These are phyloP conservation scores for Epinotia ramella DNA, from an alignment of 2,888 invertebrate genomes.

Conservation along the genomic window DNA sequence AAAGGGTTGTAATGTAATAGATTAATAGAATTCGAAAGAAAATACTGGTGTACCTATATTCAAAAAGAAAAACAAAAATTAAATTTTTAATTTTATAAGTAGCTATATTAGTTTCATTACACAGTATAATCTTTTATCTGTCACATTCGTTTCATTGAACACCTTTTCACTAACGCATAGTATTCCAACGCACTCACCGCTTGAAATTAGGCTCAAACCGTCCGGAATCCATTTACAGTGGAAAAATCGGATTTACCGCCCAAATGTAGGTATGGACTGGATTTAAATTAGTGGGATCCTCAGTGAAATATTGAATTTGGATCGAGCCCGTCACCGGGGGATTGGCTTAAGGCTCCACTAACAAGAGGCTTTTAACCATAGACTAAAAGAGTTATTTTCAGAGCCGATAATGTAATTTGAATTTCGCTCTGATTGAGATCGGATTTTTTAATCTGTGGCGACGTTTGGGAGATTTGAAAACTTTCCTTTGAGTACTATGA, in stretches of 20 bases:
- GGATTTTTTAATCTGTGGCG: conserved; percentile 9
- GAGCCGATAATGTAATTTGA: conserved; percentile 19
- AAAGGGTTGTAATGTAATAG: too few species aligned
- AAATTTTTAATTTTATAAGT: too few species aligned
- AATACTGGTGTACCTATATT: too few species aligned
- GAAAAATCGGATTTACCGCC: conserved; percentile 49
- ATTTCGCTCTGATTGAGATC: conserved; percentile 13
- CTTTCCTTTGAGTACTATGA: neutral
- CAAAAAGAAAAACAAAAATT: too few species aligned
- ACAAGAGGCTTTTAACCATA: conserved; percentile 37
- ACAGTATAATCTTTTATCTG: neutral
- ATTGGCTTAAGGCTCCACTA: conserved; percentile 55
- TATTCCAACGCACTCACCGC: neutral
- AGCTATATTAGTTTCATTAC: too few species aligned
- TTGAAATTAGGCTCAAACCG: conserved; percentile 30
- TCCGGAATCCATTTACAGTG: conserved; percentile 45
- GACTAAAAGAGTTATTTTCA: conserved; percentile 31
- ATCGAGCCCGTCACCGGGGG: conserved; percentile 57
- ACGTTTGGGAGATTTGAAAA: neutral
- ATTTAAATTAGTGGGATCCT: conserved; percentile 61
- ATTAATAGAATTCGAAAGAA: too few species aligned
- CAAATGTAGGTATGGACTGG: conserved; percentile 53
- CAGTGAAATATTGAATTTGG: conserved; percentile 66
- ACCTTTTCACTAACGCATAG: neutral
- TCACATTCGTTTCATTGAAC: neutral